Base-by-base conservation (phyloP, 2,888 invertebrate species). In the Thecophora atra region DNA sequence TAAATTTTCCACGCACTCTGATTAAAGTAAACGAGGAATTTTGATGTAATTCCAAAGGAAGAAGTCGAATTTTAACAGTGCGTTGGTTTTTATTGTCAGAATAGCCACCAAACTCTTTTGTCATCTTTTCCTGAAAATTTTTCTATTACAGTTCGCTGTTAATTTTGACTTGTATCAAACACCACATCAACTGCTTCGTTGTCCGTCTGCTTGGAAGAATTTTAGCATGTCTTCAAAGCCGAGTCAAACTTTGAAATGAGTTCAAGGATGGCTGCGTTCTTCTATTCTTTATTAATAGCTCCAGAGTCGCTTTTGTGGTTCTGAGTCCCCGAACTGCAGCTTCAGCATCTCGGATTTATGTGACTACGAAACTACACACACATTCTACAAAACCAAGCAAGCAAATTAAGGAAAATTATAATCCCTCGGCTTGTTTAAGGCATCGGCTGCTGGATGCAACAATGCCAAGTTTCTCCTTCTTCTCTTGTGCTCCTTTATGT, bases 321-420 rank as follows among this genome's bases (percentile, higher is more conserved):
- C 47, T 47, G 47, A 47, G 47, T 15, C 47, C n/a, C 47, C 6
- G 47, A 47, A 11, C 47, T 47, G 47, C 47, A n/a, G 47, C 47
- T 11, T 17, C 47, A n/a, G 8, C 3, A 47, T 17, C 47, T 13
- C 11, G 11, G 13, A 11, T n/a, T 1, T 1, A 47, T 47, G 6
- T 47, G 37, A 47, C 13, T 17, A 47, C 17, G 17, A 1, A n/a
- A 13, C n/a, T 17, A 47, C 64, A 24, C 47, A 47, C 60, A 30
- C n/a, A 26, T 26, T n/a, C 5, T 13, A 47, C 19, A 21, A 69
- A 69, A 58, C 47, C 51, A 24, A 47, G 60, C 44, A 69, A 26
- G 42, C 69, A 69, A 69, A 69, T 69, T 69, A 62, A 69, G 69
- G 47, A 60, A 69, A 69, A 69, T 60, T 60, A 54, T 67, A 54